Evolutionary conservation across 1,140 invertebrate genomes (phyloP).

Genomic region (Procambarus clarkii): DNA sequence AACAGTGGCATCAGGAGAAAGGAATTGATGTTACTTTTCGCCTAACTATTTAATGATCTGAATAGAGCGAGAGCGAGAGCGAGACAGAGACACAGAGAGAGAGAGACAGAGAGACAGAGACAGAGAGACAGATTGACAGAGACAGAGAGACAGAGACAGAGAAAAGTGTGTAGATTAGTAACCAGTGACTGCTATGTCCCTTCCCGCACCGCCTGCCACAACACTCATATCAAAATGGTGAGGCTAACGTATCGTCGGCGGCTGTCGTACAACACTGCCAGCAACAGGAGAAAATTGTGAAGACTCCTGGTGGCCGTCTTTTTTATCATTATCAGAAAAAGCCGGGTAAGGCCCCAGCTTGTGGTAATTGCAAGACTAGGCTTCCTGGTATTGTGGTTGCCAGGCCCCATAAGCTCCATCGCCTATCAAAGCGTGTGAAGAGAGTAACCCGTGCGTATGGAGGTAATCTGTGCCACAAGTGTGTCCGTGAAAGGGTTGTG

Average conservation of each 20-base stretch:
- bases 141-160: too few species aligned
- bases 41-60: too few species aligned
- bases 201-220: too few species aligned
- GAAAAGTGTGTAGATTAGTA: too few species aligned
- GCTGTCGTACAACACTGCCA: conserved; percentile 58
- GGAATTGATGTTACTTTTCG: too few species aligned
- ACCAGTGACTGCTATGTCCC: too few species aligned
- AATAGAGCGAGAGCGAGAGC: too few species aligned
- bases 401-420: conserved; percentile 46
- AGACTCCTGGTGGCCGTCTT: conserved; percentile 95
- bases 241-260: conserved; percentile 53
- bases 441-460: conserved; percentile 97
- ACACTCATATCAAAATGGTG: conserved; percentile 48
- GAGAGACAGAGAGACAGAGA: too few species aligned
- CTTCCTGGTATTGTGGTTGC: conserved; percentile 77
- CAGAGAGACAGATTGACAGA: too few species aligned
- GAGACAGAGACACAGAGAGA: too few species aligned
- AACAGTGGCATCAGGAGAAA: too few species aligned
- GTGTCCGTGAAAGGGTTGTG: conserved; percentile 89
- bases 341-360: conserved; percentile 94
- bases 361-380: conserved; percentile 96
- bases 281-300: conserved; percentile 78
- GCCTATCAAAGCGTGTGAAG: conserved; percentile 79
- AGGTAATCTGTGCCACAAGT: conserved; percentile 96
- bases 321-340: conserved; percentile 99